Base-by-base conservation (phyloP, 2,113 vertebrate genomes). In the Poeciliopsis prolifica region DNA sequence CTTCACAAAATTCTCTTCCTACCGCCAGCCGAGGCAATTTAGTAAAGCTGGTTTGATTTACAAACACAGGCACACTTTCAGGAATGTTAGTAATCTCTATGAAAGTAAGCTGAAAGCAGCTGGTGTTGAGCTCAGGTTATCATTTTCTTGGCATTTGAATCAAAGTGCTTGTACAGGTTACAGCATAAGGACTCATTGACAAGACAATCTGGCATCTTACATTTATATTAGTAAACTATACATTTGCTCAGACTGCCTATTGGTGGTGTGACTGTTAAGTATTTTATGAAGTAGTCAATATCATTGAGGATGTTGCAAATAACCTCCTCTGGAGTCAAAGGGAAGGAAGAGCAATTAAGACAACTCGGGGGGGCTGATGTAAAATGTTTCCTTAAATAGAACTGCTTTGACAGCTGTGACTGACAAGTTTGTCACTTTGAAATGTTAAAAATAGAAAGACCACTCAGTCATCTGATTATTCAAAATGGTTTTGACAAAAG, bases 281-380 rank as follows among this genome's bases (percentile, higher is more conserved):
- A 58, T 81, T 72, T 78, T 69, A 80, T 81, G 58, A 74, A 68
- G 40, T 68, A 61, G 74, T 78, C 74, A 29, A 81, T 81, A 78
- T 83, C 79, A 74, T 67, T 29, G 69, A 78, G 48, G 71, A 68
- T 65, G 67, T 2, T 72, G 40, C 19, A 74, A 80, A 82, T 82
- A 75, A 87, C 77, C 70, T 74, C 15, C 44, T 17, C 17, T 48
- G 44, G 17, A 48, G 44, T 83, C 65, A 31, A 74, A 69, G 40
- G 68, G 19, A 35, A 65, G 71, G 61, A 17, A 61, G 11, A 77
- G 66, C 66, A 82, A 80, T 79, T 62, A 82, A 35, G 15, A 60
- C 14, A 68, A 42, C 14, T 0, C 3, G 51, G 28, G 26, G 26
- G 1, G 60, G 4, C 15, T 48, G 17, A 33, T 35, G 54, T 40